A percentile compares a stretch with the other conserved stretches of the same genome.
Conservation (phyloP, 2,888 invertebrate species). For the Drosophila nr. fundita region DNA sequence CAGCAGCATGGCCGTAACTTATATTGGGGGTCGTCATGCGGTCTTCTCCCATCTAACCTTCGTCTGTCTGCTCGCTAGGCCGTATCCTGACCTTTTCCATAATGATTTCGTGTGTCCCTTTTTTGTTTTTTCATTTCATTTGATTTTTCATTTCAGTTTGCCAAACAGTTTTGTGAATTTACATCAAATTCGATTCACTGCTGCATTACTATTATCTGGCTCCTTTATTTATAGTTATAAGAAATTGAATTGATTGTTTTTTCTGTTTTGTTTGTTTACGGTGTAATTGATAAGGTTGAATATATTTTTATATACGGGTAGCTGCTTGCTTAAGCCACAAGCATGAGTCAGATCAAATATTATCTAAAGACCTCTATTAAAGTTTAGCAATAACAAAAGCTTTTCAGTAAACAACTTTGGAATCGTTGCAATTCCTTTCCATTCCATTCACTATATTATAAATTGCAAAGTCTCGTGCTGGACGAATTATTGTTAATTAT, state of each 20-base stretch:
- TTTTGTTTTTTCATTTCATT: constrained; percentile 9
- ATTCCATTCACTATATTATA: not conserved
- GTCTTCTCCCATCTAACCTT: constrained; percentile 39
- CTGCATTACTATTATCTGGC: constrained; percentile 41
- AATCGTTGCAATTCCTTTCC: constrained; percentile 1
- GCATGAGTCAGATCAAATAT: constrained; percentile 26
- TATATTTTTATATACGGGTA: not conserved
- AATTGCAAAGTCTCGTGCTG: constrained; percentile 25
- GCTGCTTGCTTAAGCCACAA: constrained; percentile 1
- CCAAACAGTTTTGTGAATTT: constrained; percentile 10
- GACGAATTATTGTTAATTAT: constrained; percentile 33
- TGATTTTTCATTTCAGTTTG: constrained; percentile 16
- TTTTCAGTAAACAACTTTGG: constrained; percentile 5
- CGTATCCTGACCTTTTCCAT: constrained; percentile 55
- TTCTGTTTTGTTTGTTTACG: not conserved
- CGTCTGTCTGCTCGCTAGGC: constrained; percentile 46
- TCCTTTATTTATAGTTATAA: constrained; percentile 24
- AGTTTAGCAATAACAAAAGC: not conserved
- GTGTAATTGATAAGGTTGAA: constrained; percentile 31
- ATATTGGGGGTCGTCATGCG: constrained; percentile 27
- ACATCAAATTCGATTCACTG: constrained; percentile 29
- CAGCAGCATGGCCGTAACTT: constrained; percentile 30
- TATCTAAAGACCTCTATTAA: not conserved
- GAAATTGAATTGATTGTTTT: constrained; percentile 36
- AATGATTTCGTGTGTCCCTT: constrained; percentile 45